Evolutionary conservation across 2,113 vertebrate species (phyloP), one percentile per base, ranked within the genome.

Genomic region (Hyaena hyaena): DNA sequence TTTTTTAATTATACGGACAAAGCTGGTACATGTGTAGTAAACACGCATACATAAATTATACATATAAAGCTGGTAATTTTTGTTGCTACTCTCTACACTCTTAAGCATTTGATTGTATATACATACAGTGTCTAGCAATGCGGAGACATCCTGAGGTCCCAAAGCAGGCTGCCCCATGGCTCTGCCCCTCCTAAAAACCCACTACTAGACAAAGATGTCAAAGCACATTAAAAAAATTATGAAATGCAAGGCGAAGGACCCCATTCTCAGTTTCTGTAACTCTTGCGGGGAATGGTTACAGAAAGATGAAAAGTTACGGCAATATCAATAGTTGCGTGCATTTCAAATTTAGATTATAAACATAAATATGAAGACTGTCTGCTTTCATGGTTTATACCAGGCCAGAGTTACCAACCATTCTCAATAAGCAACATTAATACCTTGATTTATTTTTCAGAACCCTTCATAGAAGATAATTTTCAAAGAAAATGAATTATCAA

Each of bases 301-400:
- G 66, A 76, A 94, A 74, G 81, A 95, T 96, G 96, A 96, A 96
- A 97, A 96, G 97, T 96, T 96, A 97, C 10, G 71, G 93, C 92
- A 73, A 95, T 95, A 96, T 90, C 97, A 96, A 97, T 74, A 79
- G 92, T 83, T 48, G 95, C 35, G 79, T 81, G 95, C 84, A 93
- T 96, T 97, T 97, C 81, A 81, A 97, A 93, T 95, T 94, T 77
- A 96, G 97, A 97, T 98, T 97, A 95, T 81, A 61, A 96, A 88
- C 96, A 98, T 97, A 98, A 98, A 98, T 97, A 98, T 66, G 90
- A 94, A 94, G 71, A 69, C 93, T 97, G 97, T 93, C 95, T 97
- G 83, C 92, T 95, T 97, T 98, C 93, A 97, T 95, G 95, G 63
- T 88, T 95, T 94, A 86, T 61, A 71, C 81, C 53, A 93, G 45